A percentile compares a stretch with the other conserved stretches of the same genome.
phyloP scores from a whole-genome alignment of 2,113 vertebrate species.

The Galeopterus variegatus region DNA sequence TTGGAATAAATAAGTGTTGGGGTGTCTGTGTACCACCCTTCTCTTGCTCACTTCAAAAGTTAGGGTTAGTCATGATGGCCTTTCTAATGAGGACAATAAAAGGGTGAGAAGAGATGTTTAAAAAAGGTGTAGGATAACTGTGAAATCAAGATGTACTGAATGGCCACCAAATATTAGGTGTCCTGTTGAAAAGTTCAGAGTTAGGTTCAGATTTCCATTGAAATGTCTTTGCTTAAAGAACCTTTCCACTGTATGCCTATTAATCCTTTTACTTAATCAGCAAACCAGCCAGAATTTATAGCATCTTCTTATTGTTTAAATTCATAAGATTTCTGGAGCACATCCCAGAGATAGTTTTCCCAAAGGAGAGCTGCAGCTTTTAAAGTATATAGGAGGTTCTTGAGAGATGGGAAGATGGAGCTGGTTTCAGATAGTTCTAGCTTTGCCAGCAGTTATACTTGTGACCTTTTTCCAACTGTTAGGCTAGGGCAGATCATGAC shows the following conservation, averaged over 20 bases:
- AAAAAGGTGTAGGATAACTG: neutral
- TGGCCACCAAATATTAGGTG: neutral
- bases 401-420: neutral
- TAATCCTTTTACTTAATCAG: slow-evolving; percentile 13
- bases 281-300: slow-evolving; percentile 23
- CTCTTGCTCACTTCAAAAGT: neutral
- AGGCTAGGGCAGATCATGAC: neutral
- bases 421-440: neutral
- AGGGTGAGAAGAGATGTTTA: neutral
- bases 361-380: neutral
- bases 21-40: neutral
- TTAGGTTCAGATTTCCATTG: slow-evolving; percentile 27
- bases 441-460: neutral
- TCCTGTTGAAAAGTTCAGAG: slow-evolving; percentile 7
- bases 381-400: neutral
- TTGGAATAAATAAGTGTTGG: slow-evolving; percentile 37
- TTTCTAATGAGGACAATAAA: neutral
- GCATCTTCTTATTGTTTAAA: neutral
- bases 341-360: neutral
- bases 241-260: neutral
- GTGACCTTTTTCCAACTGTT: neutral
- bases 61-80: neutral
- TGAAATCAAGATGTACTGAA: neutral
- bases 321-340: neutral
- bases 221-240: slow-evolving; percentile 28